Evolutionary conservation across 2,888 invertebrate genomes (phyloP), one percentile per base, ranked within the genome.

Genomic region (Napeogenes sylphis): DNA sequence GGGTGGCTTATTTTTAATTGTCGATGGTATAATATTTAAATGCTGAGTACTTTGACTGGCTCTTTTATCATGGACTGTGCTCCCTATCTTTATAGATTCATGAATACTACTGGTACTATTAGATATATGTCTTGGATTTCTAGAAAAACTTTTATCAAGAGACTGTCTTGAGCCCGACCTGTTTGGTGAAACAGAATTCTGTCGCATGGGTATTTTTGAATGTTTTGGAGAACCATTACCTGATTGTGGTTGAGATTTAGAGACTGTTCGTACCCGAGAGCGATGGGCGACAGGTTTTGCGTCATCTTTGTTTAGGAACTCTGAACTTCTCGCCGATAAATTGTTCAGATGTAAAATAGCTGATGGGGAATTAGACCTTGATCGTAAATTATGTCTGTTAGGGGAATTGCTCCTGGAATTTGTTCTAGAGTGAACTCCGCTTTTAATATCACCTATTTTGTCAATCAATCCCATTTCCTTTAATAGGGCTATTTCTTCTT

Each of bases 31-130:
- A 64, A 89, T 81, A 21, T 75, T 80, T 46, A 91, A 74, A 69
- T 85, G 80, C 65, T 90, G 90, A 63, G 82, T 84, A 68, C 91
- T 91, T 73, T 89, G 89, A 69, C 80, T 79, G 32, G 70, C 75
- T 72, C 86, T 77, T 73, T 84, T 90, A 58, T 90, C 87, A 61
- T 90, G 85, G 45, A 80, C 82, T 65, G 81, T 80, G 66, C 87
- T 85, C 2, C 88, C 90, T 62, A 89, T 78, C 67, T 76, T 84
- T 42, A 87, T 87, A 1, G 85, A 86, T 70, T 90, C 91, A 59
- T 90, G 84, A 56, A 91, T 88, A 68, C 90, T 91, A 65, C 89
- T 91, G 0, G 91, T 88, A 63, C 91, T 91, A 58, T 82, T 91
- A 0, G 91, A 91, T 61, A 91, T 89, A 38, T 83, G 88, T 66